Conservation (phyloP, 2,113 vertebrate species). For the Macroglossus sobrinus region DNA sequence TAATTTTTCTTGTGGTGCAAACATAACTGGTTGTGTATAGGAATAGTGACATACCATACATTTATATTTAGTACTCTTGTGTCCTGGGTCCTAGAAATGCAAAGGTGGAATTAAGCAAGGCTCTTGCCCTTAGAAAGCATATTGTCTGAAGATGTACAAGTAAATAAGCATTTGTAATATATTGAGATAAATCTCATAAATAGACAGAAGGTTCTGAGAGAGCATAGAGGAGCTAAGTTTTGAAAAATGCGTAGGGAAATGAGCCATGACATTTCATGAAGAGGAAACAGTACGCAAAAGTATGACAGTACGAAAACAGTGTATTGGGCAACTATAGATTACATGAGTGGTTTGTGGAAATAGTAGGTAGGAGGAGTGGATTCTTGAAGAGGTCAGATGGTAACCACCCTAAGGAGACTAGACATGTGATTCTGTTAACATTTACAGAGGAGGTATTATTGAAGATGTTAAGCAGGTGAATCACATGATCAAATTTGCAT, state of each 20-base stretch:
- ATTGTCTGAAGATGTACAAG: background rate
- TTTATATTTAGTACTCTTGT: background rate
- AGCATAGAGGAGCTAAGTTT: background rate
- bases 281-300: background rate
- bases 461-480: background rate
- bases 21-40: background rate
- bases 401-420: background rate
- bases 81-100: background rate
- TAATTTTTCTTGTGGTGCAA: background rate
- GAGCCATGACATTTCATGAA: background rate
- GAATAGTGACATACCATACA: background rate
- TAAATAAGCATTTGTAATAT: constrained; percentile 37
- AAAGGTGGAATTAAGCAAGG: constrained; percentile 13
- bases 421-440: background rate
- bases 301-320: background rate
- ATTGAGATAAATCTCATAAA: constrained; percentile 15
- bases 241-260: background rate
- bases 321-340: background rate
- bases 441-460: background rate
- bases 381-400: background rate
- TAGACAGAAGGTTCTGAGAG: constrained; percentile 1
- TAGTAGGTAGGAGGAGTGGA: background rate
- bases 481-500: background rate
- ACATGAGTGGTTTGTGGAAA: background rate
- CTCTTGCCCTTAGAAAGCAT: background rate